Evolutionary conservation across 2,888 invertebrate species (phyloP).

Genomic region (Chrysina gloriosa): DNA sequence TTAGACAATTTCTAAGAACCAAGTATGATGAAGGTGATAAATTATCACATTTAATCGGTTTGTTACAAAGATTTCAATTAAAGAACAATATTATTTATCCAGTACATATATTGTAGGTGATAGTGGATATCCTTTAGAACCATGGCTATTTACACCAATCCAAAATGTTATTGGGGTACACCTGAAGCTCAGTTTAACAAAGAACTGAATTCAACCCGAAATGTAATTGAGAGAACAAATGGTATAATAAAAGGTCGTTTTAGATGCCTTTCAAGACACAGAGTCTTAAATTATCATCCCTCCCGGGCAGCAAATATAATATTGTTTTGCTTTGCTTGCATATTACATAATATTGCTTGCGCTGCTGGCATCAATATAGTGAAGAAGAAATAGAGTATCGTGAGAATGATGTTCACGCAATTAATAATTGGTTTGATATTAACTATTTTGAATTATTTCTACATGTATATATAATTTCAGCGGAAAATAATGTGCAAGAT

Average conservation of each 20-base stretch:
- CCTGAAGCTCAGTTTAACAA: constrained; percentile 47
- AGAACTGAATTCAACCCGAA: constrained; percentile 45
- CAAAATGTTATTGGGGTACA: constrained; percentile 41
- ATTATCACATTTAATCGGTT: constrained; percentile 39
- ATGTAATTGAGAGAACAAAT: constrained; percentile 50
- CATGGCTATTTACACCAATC: constrained; percentile 47
- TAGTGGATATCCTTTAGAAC: constrained; percentile 50
- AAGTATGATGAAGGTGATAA: constrained; percentile 40
- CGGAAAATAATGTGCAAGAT: too few species aligned
- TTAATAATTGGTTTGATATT: too few species aligned
- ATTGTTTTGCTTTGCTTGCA: not conserved
- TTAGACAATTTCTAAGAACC: constrained; percentile 30
- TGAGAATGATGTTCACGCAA: too few species aligned
- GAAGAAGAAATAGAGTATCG: too few species aligned
- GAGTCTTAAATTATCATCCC: constrained; percentile 51
- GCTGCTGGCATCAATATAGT: too few species aligned
- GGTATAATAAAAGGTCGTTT: constrained; percentile 51
- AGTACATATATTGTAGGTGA: constrained; percentile 42
- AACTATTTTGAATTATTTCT: too few species aligned
- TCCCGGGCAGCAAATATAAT: constrained; percentile 48
- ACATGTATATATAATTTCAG: too few species aligned
- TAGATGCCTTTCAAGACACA: constrained; percentile 50
- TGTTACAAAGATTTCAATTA: not conserved
- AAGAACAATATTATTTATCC: not conserved
- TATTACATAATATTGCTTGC: constrained; percentile 34